Base-by-base conservation (phyloP, 64 coral and sea anemone species). In the Pachyseris speciosa region DNA sequence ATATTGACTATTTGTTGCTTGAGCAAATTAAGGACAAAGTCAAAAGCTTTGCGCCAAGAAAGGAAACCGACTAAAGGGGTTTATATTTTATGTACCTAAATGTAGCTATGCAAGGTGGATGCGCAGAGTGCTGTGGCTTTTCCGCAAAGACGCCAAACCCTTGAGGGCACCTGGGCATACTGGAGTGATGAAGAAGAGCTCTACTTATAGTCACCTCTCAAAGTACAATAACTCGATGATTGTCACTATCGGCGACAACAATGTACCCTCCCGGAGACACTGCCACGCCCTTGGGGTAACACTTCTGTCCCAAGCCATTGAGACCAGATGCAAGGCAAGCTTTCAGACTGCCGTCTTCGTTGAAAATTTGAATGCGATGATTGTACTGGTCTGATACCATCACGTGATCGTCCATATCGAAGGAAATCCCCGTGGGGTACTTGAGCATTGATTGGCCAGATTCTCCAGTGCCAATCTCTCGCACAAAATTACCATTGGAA, bases 321-420 rank as follows among this genome's bases (percentile, higher is more conserved):
- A 99, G 79, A 43, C 72, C 89, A 22, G 94, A 90, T 10, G 81
- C 48, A 34, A 99, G 13, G 45, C 84, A 90, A 9, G 85, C 90
- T 39, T 88, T 50, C 30, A 90, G 61, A n/a, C 77, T 77, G 3
- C 94, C 91, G 37, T 99, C 94, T 38, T 40, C 30, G 39, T 65
- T 85, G 71, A 90, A 99, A 26, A 99, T 76, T 66, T 95, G 93
- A 38, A 99, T 51, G 34, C 97, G 89, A 50, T 92, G 94, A 79
- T 99, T 95, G 83, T 95, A 99, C 80, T 99, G 97, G 49, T 99
- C 97, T 28, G 89, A 91, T 4, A 99, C 97, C 49, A 99, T 92
- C 93, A 99, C 93, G 75, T 93, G 89, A 93, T 87, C 81, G n/a
- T 99, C 89, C 45, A 67, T 65, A 71, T 95, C 90, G 51, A 92